Percentiles rank a stretch among this genome's conserved stretches.
These are phyloP conservation scores for Eurystomus gularis DNA, from an alignment of 2,113 vertebrate species.

Conservation along the genomic window DNA sequence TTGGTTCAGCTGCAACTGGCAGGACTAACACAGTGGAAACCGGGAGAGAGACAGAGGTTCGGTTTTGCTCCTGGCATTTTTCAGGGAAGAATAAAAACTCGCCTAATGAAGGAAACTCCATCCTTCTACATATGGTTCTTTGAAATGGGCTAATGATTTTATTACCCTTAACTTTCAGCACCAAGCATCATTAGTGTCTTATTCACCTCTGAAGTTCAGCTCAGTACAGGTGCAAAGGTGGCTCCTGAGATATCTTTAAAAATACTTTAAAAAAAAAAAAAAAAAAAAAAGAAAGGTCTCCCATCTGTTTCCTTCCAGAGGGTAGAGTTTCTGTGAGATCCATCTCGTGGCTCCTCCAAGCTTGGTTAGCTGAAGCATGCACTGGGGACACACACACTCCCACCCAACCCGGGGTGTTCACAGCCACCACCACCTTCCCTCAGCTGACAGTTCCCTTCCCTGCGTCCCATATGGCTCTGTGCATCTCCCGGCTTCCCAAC, in stretches of 20 bases:
- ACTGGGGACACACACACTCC: not conserved
- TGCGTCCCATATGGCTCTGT: conserved; percentile 19
- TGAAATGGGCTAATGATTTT: not conserved
- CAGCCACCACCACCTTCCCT: not conserved
- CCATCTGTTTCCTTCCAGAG: conserved; percentile 23
- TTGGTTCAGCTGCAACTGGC: not conserved
- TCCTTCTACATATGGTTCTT: not conserved
- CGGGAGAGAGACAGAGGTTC: not conserved
- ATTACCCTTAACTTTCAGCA: not conserved
- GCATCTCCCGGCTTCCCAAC: conserved; percentile 43
- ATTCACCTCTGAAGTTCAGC: not conserved
- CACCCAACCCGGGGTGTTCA: not conserved
- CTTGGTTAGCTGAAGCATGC: not conserved
- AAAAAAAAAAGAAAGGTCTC: not conserved
- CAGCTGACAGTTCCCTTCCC: conserved; percentile 27
- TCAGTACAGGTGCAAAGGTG: not conserved
- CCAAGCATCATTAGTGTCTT: not conserved
- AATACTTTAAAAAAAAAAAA: not conserved
- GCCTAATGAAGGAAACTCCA: not conserved
- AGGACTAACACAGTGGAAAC: not conserved
- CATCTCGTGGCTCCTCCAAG: not conserved
- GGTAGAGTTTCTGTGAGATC: conserved; percentile 36
- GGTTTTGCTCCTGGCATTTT: not conserved
- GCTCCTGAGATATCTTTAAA: not conserved
- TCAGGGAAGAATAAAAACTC: not conserved